Conservation (phyloP, 2,888 invertebrate genomes). For the Chorisops tibialis region DNA sequence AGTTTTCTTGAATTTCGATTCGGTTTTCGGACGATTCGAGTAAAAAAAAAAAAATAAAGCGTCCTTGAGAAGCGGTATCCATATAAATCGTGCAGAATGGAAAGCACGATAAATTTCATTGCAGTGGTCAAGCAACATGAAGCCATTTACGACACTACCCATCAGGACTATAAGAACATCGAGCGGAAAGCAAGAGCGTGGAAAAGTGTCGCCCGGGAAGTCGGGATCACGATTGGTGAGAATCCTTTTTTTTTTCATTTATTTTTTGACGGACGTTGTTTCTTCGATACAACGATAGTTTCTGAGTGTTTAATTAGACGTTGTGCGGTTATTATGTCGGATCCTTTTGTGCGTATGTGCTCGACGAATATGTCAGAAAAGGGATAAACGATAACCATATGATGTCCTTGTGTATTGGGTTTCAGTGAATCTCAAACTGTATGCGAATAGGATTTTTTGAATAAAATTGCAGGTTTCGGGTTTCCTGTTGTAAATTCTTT, state of each 20-base stretch:
- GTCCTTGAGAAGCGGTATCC: background rate
- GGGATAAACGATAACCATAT: too few relatives aligned
- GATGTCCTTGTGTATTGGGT: too few relatives aligned
- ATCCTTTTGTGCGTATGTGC: too few relatives aligned
- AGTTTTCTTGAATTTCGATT: background rate
- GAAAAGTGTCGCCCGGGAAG: constrained; percentile 48
- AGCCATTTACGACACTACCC: constrained; percentile 50
- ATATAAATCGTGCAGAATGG: constrained; percentile 45
- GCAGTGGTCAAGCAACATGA: constrained; percentile 50
- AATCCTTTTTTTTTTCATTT: background rate
- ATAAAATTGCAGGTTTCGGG: too few relatives aligned
- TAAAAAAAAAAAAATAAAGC: background rate
- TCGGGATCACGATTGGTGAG: constrained; percentile 51
- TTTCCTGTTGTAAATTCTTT: too few relatives aligned
- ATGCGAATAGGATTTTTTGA: too few relatives aligned
- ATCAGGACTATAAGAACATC: constrained; percentile 51
- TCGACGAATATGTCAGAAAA: too few relatives aligned
- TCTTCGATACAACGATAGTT: background rate
- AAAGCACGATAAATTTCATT: constrained; percentile 50
- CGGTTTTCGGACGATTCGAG: background rate
- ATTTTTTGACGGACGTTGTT: background rate
- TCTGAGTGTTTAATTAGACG: background rate
- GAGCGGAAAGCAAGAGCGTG: constrained; percentile 50
- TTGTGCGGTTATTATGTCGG: too few relatives aligned
- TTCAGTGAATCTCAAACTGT: too few relatives aligned